These are phyloP conservation scores for Neocloeon triangulifer DNA, from an alignment of 1,140 invertebrate species.

Conservation along the genomic window DNA sequence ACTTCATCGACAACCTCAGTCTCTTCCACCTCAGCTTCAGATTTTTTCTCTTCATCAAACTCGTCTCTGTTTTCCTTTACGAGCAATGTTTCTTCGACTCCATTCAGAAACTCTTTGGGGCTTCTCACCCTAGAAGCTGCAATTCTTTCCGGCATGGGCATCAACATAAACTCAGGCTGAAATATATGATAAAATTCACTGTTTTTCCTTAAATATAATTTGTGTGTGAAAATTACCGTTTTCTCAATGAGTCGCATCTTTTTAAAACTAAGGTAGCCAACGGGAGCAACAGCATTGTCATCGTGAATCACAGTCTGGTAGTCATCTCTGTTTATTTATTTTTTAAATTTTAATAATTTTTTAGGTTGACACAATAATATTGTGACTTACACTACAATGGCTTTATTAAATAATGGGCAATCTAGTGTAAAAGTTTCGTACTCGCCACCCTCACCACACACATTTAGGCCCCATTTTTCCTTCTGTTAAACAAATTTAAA, in stretches of 20 bases:
- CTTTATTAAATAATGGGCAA: slow-evolving; percentile 84
- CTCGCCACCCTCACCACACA: slow-evolving; percentile 97
- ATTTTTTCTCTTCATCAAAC: slow-evolving; percentile 17
- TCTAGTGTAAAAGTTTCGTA: slow-evolving; percentile 96
- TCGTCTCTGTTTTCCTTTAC: slow-evolving; percentile 16
- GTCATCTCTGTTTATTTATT: slow-evolving; percentile 53
- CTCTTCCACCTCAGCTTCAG: no score
- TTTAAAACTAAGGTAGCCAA: slow-evolving; percentile 74
- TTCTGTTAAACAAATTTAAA: slow-evolving; percentile 28
- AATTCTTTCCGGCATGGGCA: background rate
- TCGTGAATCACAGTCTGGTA: slow-evolving; percentile 71
- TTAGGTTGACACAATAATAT: no score
- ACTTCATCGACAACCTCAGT: no score
- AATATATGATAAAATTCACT: background rate
- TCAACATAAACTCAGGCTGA: no score
- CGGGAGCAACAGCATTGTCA: slow-evolving; percentile 75
- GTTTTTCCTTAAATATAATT: slow-evolving; percentile 1
- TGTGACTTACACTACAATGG: slow-evolving; percentile 79
- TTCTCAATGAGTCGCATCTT: slow-evolving; percentile 55
- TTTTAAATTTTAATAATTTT: slow-evolving; percentile 8
- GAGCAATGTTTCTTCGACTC: slow-evolving; percentile 9
- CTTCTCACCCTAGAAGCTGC: slow-evolving; percentile 1
- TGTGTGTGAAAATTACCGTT: slow-evolving; percentile 14
- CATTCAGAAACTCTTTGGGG: background rate
- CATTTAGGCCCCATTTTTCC: slow-evolving; percentile 86